These are phyloP conservation scores for Trypoxylon attenuatum DNA, from an alignment of 2,888 invertebrate genomes.

Conservation along the genomic window DNA sequence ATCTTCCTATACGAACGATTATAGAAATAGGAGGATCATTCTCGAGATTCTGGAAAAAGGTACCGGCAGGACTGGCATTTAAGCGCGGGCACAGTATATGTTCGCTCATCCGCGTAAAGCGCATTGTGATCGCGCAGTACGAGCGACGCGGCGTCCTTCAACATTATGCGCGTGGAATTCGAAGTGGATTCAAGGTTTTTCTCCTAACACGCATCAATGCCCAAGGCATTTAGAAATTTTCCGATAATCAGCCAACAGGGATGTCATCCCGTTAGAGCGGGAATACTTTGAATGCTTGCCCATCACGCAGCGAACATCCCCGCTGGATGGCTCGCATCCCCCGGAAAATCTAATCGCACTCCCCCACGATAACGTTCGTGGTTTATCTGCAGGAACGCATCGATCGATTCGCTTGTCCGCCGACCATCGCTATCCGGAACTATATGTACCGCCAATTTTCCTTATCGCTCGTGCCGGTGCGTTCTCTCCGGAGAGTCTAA, in stretches of 20 bases:
- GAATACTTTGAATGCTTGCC: neutral
- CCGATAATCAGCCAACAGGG: too few species aligned
- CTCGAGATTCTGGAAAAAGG: too few species aligned
- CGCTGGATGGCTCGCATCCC: neutral
- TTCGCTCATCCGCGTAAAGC: neutral
- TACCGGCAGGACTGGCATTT: neutral
- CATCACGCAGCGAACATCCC: neutral
- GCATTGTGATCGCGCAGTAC: neutral
- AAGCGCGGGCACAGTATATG: neutral
- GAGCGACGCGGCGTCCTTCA: neutral
- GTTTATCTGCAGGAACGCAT: neutral
- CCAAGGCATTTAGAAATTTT: neutral
- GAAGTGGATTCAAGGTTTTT: neutral
- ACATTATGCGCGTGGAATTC: neutral
- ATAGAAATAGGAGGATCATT: too few species aligned
- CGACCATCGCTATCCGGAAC: neutral
- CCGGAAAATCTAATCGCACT: neutral
- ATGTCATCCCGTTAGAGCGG: neutral
- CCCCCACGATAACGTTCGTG: neutral
- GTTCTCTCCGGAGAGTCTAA: too few species aligned
- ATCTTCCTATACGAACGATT: too few species aligned
- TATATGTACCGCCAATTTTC: neutral
- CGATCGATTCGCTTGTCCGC: neutral
- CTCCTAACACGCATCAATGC: neutral
- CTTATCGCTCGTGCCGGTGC: too few species aligned